phyloP scores from a whole-genome alignment of 2,797 vertebrate genomes.

The Moxostoma hubbsi region DNA sequence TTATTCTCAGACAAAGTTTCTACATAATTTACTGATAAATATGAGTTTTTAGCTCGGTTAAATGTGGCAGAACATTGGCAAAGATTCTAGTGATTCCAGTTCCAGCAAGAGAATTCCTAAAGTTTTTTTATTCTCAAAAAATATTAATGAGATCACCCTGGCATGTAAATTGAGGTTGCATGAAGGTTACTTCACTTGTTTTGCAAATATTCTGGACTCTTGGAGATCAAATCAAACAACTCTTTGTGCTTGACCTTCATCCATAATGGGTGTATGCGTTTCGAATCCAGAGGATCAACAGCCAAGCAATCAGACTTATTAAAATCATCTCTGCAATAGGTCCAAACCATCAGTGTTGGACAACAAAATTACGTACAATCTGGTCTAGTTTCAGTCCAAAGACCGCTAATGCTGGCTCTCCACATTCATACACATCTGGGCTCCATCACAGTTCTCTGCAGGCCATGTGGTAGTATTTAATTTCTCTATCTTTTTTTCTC shows the following conservation, averaged over 20 bases:
- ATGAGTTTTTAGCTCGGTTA: too few relatives aligned
- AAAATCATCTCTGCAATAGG: constrained; percentile 68
- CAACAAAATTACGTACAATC: constrained; percentile 66
- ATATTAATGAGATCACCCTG: too few relatives aligned
- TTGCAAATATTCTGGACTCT: background rate
- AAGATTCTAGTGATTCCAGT: too few relatives aligned
- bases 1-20: too few relatives aligned
- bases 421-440: constrained; percentile 56
- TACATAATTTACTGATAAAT: too few relatives aligned
- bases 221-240: constrained; percentile 14
- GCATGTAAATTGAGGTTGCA: background rate
- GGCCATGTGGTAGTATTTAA: constrained; percentile 75
- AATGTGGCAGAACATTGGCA: too few relatives aligned
- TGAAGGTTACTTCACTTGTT: background rate
- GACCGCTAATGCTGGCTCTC: constrained; percentile 41
- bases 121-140: too few relatives aligned
- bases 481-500: constrained; percentile 57
- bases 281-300: constrained; percentile 43
- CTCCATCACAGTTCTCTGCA: constrained; percentile 54
- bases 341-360: constrained; percentile 62
- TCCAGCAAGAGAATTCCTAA: too few relatives aligned
- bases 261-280: constrained; percentile 43
- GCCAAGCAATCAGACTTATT: constrained; percentile 62
- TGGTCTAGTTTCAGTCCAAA: constrained; percentile 43
- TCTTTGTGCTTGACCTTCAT: constrained; percentile 13